Evolutionary conservation across 1,140 invertebrate genomes (phyloP).

Genomic region (Dufourea novaeangliae): DNA sequence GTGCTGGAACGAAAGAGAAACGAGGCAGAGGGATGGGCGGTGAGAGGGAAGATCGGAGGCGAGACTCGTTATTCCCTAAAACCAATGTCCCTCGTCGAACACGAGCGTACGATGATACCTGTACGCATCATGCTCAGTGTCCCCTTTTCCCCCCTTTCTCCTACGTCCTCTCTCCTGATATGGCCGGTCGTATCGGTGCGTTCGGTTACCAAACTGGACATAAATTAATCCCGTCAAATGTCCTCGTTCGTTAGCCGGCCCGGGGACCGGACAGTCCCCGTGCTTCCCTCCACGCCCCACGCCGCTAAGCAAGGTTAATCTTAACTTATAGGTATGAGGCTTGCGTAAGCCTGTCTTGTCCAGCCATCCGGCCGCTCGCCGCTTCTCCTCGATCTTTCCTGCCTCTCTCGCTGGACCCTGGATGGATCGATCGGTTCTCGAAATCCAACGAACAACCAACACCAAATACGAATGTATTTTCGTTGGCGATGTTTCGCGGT

Average conservation of each 20-base stretch:
- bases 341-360: constrained; percentile 72
- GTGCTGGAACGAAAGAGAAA: not conserved
- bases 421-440: constrained; percentile 32
- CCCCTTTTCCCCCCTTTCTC: constrained; percentile 3
- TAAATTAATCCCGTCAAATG: constrained; percentile 81
- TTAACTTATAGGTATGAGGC: constrained; percentile 76
- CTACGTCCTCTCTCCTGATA: constrained; percentile 43
- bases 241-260: constrained; percentile 77
- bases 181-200: constrained; percentile 63
- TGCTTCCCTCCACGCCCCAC: constrained; percentile 46
- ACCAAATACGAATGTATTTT: too few relatives aligned
- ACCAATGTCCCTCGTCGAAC: constrained; percentile 50
- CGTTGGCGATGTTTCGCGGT: too few relatives aligned
- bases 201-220: constrained; percentile 79
- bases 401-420: not conserved
- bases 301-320: constrained; percentile 79
- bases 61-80: constrained; percentile 67
- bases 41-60: not conserved
- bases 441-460: constrained; percentile 51
- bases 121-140: constrained; percentile 10
- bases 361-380: constrained; percentile 10
- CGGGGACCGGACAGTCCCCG: constrained; percentile 51
- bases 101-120: constrained; percentile 45
- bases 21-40: too few relatives aligned
- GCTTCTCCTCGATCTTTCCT: not conserved